These are phyloP conservation scores for Meda fulgida DNA, from an alignment of 2,797 vertebrate genomes.

Conservation along the genomic window DNA sequence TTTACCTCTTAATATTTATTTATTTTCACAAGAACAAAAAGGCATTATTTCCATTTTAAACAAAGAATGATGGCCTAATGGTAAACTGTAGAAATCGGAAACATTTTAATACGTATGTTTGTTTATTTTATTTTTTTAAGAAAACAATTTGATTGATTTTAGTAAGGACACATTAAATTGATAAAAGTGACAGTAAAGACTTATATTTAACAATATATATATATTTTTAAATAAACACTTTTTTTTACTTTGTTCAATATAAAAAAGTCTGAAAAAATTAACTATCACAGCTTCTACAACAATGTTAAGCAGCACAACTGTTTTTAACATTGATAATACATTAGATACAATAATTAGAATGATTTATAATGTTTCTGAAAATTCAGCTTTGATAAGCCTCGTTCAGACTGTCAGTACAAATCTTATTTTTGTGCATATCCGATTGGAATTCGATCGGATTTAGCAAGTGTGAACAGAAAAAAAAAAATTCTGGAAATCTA, in stretches of 20 bases:
- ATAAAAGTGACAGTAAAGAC: no score
- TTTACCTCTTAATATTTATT: conserved; percentile 13
- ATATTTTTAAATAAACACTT: no score
- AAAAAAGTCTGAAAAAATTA: background rate
- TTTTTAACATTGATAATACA: background rate
- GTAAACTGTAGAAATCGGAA: background rate
- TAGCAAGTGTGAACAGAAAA: background rate
- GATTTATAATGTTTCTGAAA: background rate
- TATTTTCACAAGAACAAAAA: conserved; percentile 6
- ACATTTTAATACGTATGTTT: background rate
- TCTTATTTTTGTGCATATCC: background rate
- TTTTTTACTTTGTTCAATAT: no score
- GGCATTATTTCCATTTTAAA: background rate
- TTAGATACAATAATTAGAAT: no score
- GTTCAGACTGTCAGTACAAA: background rate
- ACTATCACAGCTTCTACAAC: no score
- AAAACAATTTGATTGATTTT: background rate
- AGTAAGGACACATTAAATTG: no score
- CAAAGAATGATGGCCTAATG: background rate
- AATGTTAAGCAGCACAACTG: no score
- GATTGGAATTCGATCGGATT: background rate
- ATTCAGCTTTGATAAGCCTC: background rate
- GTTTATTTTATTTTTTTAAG: no score
- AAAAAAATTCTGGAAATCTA: background rate
- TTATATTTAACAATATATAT: no score